Conservation (phyloP, 2,797 vertebrate genomes). For the Chromobotia macracanthus region DNA sequence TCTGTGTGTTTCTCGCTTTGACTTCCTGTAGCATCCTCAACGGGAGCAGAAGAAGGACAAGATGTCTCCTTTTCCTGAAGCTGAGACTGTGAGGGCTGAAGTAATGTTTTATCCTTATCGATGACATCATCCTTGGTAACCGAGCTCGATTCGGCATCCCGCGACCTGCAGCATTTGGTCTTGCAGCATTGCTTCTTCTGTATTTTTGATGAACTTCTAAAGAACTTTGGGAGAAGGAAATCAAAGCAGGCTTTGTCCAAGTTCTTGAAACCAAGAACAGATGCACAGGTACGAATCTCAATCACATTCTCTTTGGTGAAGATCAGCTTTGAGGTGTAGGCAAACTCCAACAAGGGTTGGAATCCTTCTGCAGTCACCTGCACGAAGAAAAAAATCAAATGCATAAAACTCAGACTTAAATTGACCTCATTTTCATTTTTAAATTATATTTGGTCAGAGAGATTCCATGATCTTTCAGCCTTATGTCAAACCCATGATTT, state of each 20-base stretch:
- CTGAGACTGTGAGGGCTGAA: constrained; percentile 67
- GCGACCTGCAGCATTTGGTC: constrained; percentile 70
- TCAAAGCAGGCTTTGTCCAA: constrained; percentile 92
- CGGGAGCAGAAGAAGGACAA: constrained; percentile 58
- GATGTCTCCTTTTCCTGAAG: constrained; percentile 67
- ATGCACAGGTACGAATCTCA: constrained; percentile 86
- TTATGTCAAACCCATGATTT: not conserved
- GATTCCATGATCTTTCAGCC: not conserved
- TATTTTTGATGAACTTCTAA: constrained; percentile 66
- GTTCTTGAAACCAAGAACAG: constrained; percentile 86
- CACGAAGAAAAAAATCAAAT: constrained; percentile 15
- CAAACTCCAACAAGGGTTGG: constrained; percentile 90
- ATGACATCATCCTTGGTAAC: constrained; percentile 22
- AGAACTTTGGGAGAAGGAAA: constrained; percentile 90
- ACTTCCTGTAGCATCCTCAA: constrained; percentile 55
- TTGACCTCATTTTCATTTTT: not conserved
- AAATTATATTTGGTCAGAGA: not conserved
- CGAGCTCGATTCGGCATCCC: constrained; percentile 56
- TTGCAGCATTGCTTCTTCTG: constrained; percentile 80
- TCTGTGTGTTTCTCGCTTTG: constrained; percentile 40
- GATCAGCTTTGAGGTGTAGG: constrained; percentile 92
- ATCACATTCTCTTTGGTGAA: constrained; percentile 88
- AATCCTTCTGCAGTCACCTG: constrained; percentile 91
- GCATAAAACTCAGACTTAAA: not conserved
- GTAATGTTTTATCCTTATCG: constrained; percentile 71